Evolutionary conservation across 1,140 invertebrate species (phyloP), one percentile per base, ranked within the genome.

Genomic region (Penaeus vannamei): DNA sequence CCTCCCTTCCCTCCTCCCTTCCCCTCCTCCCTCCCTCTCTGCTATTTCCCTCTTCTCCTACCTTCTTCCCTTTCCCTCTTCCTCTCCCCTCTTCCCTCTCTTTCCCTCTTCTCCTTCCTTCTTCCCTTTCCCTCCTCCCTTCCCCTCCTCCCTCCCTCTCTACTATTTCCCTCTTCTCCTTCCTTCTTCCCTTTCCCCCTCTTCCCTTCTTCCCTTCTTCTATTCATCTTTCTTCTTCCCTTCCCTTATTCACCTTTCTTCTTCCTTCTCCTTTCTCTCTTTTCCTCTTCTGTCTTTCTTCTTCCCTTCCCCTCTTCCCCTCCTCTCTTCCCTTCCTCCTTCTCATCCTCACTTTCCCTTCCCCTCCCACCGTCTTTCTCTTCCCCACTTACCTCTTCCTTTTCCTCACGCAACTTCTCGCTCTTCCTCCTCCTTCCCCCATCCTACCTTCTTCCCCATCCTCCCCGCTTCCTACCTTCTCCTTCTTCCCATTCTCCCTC

Each of bases 201-300:
- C n/a, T 32, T 12, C 23, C 61, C n/a, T 4, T 1, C 12, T 0
- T 61, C n/a, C 12, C 17, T 29, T 5, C 0, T 19, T 5, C 12
- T 20, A n/a, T n/a, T 42, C 64, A 23, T 66, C 29, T 23, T 7
- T 42, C 36, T 42, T 7, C 8, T 7, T 42, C 36, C 8, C 36
- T 42, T 7, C 5, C 36, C 53, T 79, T 36, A 20, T 79, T 36
- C 36, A 2, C 36, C 5, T 5, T 36, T 42, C 32, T 36, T 53
- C 36, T 42, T 42, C 36, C 36, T 46, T 42, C 36, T 7, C n/a
- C n/a, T n/a, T n/a, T n/a, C n/a, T n/a, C 4, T 7, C 36, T 7
- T 42, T 7, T 42, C 36, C 36, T 77, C 76, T 77, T 42, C 72
- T 76, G 26, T 79, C 76, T 79, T 46, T 79, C 76, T 79, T 46